Evolutionary conservation across 2,113 vertebrate genomes (phyloP).

Genomic region (Tonatia bakeri): DNA sequence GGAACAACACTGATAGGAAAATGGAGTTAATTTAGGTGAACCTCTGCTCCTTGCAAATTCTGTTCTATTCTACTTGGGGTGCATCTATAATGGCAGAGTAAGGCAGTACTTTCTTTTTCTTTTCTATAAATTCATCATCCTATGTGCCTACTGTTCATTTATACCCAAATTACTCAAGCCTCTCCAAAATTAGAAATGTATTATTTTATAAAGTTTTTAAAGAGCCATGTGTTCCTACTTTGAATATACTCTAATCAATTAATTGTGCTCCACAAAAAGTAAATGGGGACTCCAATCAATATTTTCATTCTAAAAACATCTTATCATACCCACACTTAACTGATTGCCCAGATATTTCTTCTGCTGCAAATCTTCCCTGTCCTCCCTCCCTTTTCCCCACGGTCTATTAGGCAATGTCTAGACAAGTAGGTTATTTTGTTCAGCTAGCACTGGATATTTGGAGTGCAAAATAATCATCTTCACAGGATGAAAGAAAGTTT

Average conservation of each 20-base stretch:
- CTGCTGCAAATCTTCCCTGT: constrained; percentile 27
- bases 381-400: neutral
- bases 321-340: constrained; percentile 53
- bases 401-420: constrained; percentile 79
- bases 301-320: constrained; percentile 52
- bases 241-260: neutral
- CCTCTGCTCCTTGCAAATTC: neutral
- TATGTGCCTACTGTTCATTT: neutral
- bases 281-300: neutral
- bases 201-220: neutral
- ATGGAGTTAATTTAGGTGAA: neutral
- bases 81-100: neutral
- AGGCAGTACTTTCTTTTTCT: neutral
- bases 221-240: neutral
- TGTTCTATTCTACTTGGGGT: neutral
- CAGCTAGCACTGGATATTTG: constrained; percentile 26
- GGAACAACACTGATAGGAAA: neutral
- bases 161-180: neutral
- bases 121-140: neutral
- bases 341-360: constrained; percentile 62
- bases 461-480: constrained; percentile 52
- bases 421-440: constrained; percentile 65
- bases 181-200: neutral
- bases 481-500: constrained; percentile 24
- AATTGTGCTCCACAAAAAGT: neutral